These are phyloP conservation scores for Kuschelorhynchus macadamiae DNA, from an alignment of 2,888 invertebrate genomes.

Conservation along the genomic window DNA sequence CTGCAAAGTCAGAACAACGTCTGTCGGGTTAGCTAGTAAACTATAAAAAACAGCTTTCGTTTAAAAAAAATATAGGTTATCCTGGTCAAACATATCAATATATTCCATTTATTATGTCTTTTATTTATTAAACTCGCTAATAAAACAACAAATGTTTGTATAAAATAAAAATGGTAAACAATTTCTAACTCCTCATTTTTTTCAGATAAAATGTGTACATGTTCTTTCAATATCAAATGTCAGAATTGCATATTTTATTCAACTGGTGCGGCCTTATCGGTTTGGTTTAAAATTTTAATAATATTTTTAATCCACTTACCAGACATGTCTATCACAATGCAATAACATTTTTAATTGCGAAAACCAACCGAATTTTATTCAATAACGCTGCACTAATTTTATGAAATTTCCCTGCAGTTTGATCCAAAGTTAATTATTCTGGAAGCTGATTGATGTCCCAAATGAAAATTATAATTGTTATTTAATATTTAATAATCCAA, in stretches of 20 bases:
- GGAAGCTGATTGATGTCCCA: constrained; percentile 56
- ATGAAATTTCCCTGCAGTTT: constrained; percentile 48
- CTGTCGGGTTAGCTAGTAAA: no score
- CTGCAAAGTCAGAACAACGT: no score
- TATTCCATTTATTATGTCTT: no score
- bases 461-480: constrained; percentile 64
- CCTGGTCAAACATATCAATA: no score
- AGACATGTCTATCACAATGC: constrained; percentile 31
- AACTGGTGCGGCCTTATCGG: not conserved
- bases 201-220: no score
- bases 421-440: constrained; percentile 50
- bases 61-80: no score
- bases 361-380: constrained; percentile 46
- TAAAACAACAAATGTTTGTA: no score
- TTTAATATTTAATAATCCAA: constrained; percentile 64
- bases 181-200: no score
- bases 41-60: no score
- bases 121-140: no score
- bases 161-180: no score
- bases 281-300: constrained; percentile 17
- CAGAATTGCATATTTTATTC: not conserved
- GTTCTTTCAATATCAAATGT: no score
- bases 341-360: constrained; percentile 49
- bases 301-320: constrained; percentile 34
- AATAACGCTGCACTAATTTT: constrained; percentile 47